phyloP scores from a whole-genome alignment of 2,888 invertebrate genomes.

The Perdita meconis region DNA sequence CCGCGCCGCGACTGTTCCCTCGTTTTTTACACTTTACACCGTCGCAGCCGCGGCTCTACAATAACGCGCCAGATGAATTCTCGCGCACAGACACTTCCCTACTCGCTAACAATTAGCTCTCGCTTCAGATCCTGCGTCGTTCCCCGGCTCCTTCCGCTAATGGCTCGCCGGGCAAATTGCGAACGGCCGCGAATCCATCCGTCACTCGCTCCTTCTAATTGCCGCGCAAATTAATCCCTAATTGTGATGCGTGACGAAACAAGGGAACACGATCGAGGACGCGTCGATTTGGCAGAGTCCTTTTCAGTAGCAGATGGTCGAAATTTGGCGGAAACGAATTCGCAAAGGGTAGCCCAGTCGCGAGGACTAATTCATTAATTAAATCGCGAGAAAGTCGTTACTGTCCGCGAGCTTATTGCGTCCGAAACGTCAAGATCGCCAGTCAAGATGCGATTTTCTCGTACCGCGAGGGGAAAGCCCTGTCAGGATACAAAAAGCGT shows the following conservation, averaged over 20 bases:
- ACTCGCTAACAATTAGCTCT: slow-evolving; percentile 49
- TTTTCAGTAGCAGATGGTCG: too few species aligned
- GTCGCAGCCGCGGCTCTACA: slow-evolving; percentile 29
- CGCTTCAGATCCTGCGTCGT: background rate
- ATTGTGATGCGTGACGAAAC: background rate
- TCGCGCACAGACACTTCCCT: slow-evolving; percentile 28
- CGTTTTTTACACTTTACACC: slow-evolving; percentile 22
- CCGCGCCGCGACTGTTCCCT: background rate
- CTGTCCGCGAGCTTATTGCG: background rate
- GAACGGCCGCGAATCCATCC: background rate
- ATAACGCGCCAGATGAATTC: slow-evolving; percentile 27
- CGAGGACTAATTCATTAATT: background rate
- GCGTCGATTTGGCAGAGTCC: background rate
- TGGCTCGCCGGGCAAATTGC: slow-evolving; percentile 2
- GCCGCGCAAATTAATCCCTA: background rate
- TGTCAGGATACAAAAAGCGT: slow-evolving; percentile 3
- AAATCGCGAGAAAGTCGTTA: background rate
- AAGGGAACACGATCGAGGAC: background rate
- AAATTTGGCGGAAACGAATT: too few species aligned
- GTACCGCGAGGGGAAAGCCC: background rate
- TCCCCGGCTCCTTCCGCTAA: background rate
- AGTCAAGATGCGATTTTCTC: background rate
- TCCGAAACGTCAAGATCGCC: background rate
- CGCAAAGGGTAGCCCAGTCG: too few species aligned
- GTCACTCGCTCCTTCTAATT: slow-evolving; percentile 22